phyloP scores from a whole-genome alignment of 2,113 vertebrate genomes.

The Mesembrinibis cayennensis region DNA sequence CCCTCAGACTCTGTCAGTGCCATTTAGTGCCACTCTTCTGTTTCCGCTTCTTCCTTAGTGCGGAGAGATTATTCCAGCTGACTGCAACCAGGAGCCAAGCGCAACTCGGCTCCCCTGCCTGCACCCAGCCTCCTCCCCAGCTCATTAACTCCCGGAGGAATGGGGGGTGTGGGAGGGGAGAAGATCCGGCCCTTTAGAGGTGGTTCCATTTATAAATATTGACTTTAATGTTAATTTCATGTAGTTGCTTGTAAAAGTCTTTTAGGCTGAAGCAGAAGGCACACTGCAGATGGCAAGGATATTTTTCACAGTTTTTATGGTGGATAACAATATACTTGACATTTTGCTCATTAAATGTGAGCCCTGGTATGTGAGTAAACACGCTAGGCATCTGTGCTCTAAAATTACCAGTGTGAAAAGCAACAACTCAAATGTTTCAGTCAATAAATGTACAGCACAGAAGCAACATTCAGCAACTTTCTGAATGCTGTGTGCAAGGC shows the following conservation, averaged over 20 bases:
- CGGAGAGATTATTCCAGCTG: not conserved
- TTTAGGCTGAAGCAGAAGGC: conserved; percentile 72
- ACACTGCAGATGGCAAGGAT: conserved; percentile 72
- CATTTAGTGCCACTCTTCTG: not conserved
- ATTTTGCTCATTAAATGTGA: conserved; percentile 78
- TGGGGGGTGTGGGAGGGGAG: conserved; percentile 21
- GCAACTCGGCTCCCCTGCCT: not conserved
- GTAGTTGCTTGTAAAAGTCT: conserved; percentile 66
- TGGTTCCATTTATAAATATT: conserved; percentile 59
- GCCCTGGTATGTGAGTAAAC: conserved; percentile 75
- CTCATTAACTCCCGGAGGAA: conserved; percentile 36
- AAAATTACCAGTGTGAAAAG: conserved; percentile 74
- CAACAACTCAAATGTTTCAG: conserved; percentile 71
- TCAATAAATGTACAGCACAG: conserved; percentile 74
- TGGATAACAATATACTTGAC: conserved; percentile 79
- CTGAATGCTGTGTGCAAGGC: conserved; percentile 31
- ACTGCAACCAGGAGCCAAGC: not conserved
- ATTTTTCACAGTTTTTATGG: conserved; percentile 78
- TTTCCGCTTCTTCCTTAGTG: not conserved
- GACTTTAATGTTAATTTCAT: conserved; percentile 61
- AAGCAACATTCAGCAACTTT: conserved; percentile 68
- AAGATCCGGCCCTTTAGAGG: conserved; percentile 35
- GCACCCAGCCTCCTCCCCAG: not conserved
- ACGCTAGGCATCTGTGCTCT: conserved; percentile 71
- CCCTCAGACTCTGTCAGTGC: not conserved